Evolutionary conservation across 2,113 vertebrate genomes (phyloP), one percentile per base, ranked within the genome.

Genomic region (Mystacornis crossleyi): DNA sequence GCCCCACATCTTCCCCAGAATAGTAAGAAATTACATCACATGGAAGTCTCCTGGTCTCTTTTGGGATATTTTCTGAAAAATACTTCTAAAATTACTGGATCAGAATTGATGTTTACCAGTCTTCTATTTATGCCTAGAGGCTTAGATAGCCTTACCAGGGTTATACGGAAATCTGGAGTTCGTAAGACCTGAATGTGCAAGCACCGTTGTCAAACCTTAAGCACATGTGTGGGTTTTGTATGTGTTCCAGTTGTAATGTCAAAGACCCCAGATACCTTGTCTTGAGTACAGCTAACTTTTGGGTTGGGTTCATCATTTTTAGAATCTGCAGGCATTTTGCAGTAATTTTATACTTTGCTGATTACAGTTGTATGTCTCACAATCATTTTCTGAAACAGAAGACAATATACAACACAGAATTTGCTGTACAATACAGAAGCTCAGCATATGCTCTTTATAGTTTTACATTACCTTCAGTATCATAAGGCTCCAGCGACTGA

Each of bases 391-490:
- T 79, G 69, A 89, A 95, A 53, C 21, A 72, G 16, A 47, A 86
- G 29, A 65, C 33, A 50, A 74, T 54, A 26, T 12, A 28, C 43
- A 85, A 23, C 19, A 47, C 11, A 70, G 64, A 58, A 64, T 55
- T 81, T 87, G 12, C 72, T 89, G 34, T 55, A 38, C 33, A 31
- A 21, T 34, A 43, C 73, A 85, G 81, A 79, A 85, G 50, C 33
- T 86, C 67, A 89, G 34, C 62, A 80, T 83, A 86, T 66, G 72
- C 67, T 91, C 28, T 87, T 89, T 89, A 72, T 36, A 65, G 36
- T 67, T 95, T 89, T 73, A 66, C 9, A 23, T 77, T 92, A n/a
- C 50, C 18, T 78, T 84, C 72, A 40, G 25, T 57, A 29, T 53
- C 48, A 69, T 34, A 81, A 86, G 73, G 53, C 77, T 75, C 43